A percentile compares a stretch with the other conserved stretches of the same genome.
phyloP scores from a whole-genome alignment of 2,113 vertebrate species.

The Brachypteracias leptosomus region DNA sequence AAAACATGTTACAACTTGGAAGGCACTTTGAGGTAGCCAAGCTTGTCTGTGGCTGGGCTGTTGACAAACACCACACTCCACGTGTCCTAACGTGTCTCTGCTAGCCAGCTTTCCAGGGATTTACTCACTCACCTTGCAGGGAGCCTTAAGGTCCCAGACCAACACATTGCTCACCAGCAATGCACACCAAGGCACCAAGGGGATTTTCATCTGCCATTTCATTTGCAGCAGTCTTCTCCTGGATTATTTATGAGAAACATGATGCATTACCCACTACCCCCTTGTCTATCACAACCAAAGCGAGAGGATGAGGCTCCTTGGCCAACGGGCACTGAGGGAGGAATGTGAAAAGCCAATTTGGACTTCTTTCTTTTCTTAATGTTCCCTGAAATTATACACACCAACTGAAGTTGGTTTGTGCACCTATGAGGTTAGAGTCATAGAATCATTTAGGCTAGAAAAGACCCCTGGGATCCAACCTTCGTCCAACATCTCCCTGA shows the following conservation, averaged over 20 bases:
- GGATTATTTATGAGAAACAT: background rate
- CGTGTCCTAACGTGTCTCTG: background rate
- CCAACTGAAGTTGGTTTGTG: too few relatives aligned
- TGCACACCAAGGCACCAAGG: fast-evolving
- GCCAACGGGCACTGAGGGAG: background rate
- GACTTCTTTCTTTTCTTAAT: background rate
- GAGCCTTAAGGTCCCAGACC: background rate
- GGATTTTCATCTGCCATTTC: background rate
- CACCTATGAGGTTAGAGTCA: too few relatives aligned
- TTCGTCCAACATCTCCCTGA: too few relatives aligned
- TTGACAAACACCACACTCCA: background rate
- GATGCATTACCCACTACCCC: background rate
- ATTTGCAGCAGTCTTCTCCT: background rate
- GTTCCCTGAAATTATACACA: background rate
- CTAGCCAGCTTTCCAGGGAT: background rate
- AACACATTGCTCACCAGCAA: background rate
- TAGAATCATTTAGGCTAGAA: too few relatives aligned
- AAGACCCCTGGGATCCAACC: too few relatives aligned
- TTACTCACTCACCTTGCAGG: background rate
- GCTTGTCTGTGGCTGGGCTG: background rate
- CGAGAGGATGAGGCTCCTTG: background rate
- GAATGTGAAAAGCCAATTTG: background rate
- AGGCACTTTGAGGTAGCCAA: background rate
- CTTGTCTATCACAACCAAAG: background rate
- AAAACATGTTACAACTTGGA: background rate